These are phyloP conservation scores for Caenorhabditis doughertyi DNA, from an alignment of 2,888 invertebrate genomes.

Conservation along the genomic window DNA sequence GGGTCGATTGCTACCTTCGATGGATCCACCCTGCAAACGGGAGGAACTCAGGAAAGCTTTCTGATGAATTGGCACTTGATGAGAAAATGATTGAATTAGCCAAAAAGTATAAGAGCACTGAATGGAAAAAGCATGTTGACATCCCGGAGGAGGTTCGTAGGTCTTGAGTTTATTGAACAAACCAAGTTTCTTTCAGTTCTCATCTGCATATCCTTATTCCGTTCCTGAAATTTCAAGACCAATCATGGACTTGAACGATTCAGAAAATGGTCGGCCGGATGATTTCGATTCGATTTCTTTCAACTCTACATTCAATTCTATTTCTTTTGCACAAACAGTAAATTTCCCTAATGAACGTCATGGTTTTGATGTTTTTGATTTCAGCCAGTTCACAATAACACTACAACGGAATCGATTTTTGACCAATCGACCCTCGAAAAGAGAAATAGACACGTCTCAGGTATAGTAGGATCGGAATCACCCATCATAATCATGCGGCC, in stretches of 20 bases:
- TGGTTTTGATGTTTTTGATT: not conserved
- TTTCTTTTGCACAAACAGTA: slow-evolving; percentile 52
- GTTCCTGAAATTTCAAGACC: slow-evolving; percentile 48
- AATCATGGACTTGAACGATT: slow-evolving; percentile 36
- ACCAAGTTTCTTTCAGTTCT: slow-evolving; percentile 16
- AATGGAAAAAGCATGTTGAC: slow-evolving; percentile 48
- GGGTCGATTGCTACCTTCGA: slow-evolving; percentile 72
- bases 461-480: slow-evolving; percentile 14
- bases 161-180: not conserved
- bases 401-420: slow-evolving; percentile 35
- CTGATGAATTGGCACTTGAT: slow-evolving; percentile 42
- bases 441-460: slow-evolving; percentile 3
- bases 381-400: slow-evolving; percentile 46
- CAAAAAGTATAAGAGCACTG: slow-evolving; percentile 17
- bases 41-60: slow-evolving; percentile 27
- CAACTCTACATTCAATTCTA: slow-evolving; percentile 34
- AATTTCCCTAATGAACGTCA: not conserved
- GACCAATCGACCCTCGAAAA: slow-evolving; percentile 35
- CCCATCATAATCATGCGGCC: slow-evolving; percentile 37
- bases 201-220: slow-evolving; percentile 61
- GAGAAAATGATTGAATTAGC: slow-evolving; percentile 53
- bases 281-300: slow-evolving; percentile 34
- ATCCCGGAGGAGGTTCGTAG: slow-evolving; percentile 40
- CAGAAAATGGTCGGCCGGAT: slow-evolving; percentile 13
- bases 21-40: slow-evolving; percentile 66